Conservation (phyloP, 2,888 invertebrate species). For the Amblyteles armatorius region DNA sequence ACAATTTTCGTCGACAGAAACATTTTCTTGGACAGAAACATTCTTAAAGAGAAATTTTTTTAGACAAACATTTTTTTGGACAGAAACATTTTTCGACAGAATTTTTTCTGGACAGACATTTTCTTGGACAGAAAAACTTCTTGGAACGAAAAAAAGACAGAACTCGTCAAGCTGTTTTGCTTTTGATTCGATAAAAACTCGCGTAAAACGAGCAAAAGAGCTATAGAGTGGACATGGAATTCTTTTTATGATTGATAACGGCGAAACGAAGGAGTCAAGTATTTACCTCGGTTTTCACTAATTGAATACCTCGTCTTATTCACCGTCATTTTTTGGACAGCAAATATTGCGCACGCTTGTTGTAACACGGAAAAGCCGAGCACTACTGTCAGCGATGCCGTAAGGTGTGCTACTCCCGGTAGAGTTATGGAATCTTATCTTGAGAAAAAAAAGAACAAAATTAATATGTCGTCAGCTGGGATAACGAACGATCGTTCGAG, state of each 20-base stretch:
- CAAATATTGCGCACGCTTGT: neutral
- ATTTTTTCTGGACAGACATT: too few relatives aligned
- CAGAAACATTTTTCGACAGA: too few relatives aligned
- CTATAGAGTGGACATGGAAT: neutral
- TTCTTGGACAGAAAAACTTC: too few relatives aligned
- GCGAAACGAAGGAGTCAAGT: neutral
- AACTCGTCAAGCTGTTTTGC: too few relatives aligned
- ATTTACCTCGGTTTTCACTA: slow-evolving; percentile 28
- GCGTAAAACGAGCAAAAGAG: too few relatives aligned
- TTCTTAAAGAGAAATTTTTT: too few relatives aligned
- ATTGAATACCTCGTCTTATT: slow-evolving; percentile 4
- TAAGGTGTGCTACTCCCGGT: neutral
- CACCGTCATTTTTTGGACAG: slow-evolving; percentile 26
- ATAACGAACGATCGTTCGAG: slow-evolving; percentile 31
- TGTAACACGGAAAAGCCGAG: slow-evolving; percentile 14
- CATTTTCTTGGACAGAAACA: too few relatives aligned
- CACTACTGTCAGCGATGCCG: slow-evolving; percentile 28
- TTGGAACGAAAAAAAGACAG: too few relatives aligned
- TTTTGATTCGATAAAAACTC: too few relatives aligned
- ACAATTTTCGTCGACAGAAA: too few relatives aligned
- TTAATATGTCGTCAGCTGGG: slow-evolving; percentile 28
- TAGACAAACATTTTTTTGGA: too few relatives aligned
- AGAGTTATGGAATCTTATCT: slow-evolving; percentile 54
- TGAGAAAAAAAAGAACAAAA: slow-evolving; percentile 12
- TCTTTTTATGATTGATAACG: neutral